Base-by-base conservation (phyloP, 2,888 invertebrate species). In the Apamea crenata region DNA sequence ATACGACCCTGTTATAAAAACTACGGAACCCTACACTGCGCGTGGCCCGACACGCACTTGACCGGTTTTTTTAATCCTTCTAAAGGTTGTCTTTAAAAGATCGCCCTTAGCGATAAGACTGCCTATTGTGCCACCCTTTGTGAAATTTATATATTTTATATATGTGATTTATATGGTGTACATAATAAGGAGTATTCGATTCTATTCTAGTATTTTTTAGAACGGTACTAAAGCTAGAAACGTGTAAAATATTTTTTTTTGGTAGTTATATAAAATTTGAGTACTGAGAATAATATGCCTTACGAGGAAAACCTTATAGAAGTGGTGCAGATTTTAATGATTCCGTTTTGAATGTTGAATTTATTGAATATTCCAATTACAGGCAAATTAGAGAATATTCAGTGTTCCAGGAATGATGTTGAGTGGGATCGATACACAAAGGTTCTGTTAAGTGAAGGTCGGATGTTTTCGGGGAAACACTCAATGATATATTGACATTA, bases 321-420 rank as follows among this genome's bases (percentile, higher is more conserved):
- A 68, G 18, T 44, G 4, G 4, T 21, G 4, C 44, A 77, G 29
- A 53, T 50, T 32, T 68, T 32, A 61, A 78, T 32, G 32, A 80
- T 61, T 79, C 18, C 40, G 63, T 68, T 68, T 72, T 25, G 1
- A 44, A 32, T 18, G 75, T 70, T 56, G 18, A 18, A 32, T 56
- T 56, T 36, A 47, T 47, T 47, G n/a, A 73, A 59, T n/a, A 47
- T 59, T 59, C 7, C 25, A 72, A 32, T 71, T 44, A 32, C 25
- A 32, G 2, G 18, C 18, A 36, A 25, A 18, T 25, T 36, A 50
- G 3, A 40, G 32, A 59, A 77, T n/a, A 66, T 56, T 56, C 44
- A 44, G 47, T 66, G 4, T 77, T 77, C 53, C 5, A 44, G 32
- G 40, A 65, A 78, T 14, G 1, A 21, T 44, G 21, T 21, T 44